Conservation (phyloP, 92 coral and sea anemone species). For the Parazoanthus swiftii region DNA sequence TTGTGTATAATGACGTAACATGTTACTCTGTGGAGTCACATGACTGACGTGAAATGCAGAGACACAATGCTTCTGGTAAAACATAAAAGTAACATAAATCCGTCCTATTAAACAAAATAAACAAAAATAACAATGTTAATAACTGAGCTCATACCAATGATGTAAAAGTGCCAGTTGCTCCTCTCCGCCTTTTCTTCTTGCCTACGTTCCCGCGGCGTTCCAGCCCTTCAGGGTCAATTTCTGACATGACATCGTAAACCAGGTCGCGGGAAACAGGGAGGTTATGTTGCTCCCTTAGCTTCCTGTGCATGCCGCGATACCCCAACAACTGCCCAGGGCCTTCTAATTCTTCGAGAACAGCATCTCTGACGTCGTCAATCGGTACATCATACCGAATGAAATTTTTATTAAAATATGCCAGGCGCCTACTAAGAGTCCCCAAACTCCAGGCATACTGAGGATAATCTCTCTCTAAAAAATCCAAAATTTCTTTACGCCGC, state of each 20-base stretch:
- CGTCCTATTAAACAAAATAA: no score
- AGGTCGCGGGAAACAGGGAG: conserved; percentile 53
- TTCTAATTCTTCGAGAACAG: conserved; percentile 25
- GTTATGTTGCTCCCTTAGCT: conserved; percentile 52
- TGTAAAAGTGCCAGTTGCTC: conserved; percentile 53
- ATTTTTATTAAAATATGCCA: conserved; percentile 38
- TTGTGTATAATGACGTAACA: no score
- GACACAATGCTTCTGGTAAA: no score
- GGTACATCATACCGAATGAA: neutral
- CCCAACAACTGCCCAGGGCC: conserved; percentile 52
- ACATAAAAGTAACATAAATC: no score
- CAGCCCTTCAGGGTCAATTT: conserved; percentile 57
- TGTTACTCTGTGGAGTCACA: no score
- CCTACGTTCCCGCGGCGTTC: conserved; percentile 46
- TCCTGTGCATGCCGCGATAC: conserved; percentile 50
- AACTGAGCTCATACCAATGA: no score
- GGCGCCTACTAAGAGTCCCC: conserved; percentile 32
- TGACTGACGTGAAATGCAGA: no score
- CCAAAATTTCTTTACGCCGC: neutral
- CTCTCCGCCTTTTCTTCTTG: conserved; percentile 46
- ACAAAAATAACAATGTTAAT: no score
- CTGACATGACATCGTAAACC: conserved; percentile 50
- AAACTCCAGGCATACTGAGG: conserved; percentile 45
- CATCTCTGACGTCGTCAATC: conserved; percentile 14
- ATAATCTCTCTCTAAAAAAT: conserved; percentile 37